Evolutionary conservation across 2,797 vertebrate species (phyloP).

Genomic region (Peromyscus attwateri): DNA sequence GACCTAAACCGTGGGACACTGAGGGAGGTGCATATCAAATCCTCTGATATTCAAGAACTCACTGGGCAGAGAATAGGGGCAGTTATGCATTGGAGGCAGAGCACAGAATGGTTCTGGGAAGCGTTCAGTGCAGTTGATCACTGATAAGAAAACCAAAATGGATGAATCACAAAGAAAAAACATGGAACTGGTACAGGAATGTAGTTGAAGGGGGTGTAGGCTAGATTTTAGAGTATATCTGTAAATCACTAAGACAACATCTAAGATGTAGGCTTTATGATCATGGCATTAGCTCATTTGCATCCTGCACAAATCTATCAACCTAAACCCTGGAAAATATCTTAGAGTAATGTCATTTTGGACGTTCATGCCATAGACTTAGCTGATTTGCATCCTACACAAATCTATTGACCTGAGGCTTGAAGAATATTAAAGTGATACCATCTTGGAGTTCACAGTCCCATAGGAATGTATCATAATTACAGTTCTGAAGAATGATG

Average conservation of each 20-base stretch:
- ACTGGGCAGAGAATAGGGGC: rapidly evolving
- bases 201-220: not conserved
- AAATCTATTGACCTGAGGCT: not conserved
- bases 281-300: not conserved
- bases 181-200: not conserved
- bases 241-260: not conserved
- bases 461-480: not conserved
- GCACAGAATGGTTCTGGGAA: too few species aligned
- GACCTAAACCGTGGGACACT: not conserved
- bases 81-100: not conserved
- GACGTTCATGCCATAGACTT: not conserved
- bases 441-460: not conserved
- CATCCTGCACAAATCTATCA: not conserved
- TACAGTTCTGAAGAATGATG: not conserved
- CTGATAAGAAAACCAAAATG: not conserved
- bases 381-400: not conserved
- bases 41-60: not conserved
- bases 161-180: not conserved
- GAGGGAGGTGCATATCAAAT: not conserved
- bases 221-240: not conserved
- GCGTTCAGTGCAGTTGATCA: rapidly evolving
- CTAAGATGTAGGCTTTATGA: not conserved
- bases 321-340: not conserved
- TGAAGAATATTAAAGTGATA: not conserved
- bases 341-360: not conserved